Base-by-base conservation (phyloP, 2,113 vertebrate species). In the Turdus rufiventris region DNA sequence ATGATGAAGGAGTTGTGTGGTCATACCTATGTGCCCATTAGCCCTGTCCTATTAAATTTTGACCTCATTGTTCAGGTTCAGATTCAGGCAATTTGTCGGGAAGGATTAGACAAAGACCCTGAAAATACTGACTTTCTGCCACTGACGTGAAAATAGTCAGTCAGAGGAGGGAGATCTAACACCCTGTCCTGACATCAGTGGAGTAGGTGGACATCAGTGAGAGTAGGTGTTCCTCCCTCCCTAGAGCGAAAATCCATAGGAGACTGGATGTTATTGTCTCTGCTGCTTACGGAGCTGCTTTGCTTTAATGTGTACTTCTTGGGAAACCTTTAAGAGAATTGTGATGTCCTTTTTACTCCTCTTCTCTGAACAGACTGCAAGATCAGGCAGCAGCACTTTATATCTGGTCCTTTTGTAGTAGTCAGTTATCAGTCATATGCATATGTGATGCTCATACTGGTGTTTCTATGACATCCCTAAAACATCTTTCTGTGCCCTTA, bases 391-490 rank as follows among this genome's bases (percentile, higher is more conserved):
- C 36, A 68, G 25, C 26, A 29, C 25, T 86, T 81, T 74, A 1
- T 53, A 36, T 36, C 48, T 51, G 36, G 17, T 75, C 45, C 28
- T 78, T 56, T 57, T 24, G 29, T 57, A 53, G 33, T 25, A 29
- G 50, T 14, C 40, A 65, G 16, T 82, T 85, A 36, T 7, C 36
- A 51, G 40, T 71, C 33, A 28, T 43, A 5, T 29, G n/a, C 20
- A 33, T 18, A 25, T 1, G 1, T 50, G 51, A 26, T 76, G 19
- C 11, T 94, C 0, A 0, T 45, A 25, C 29, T 62, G 54, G 10
- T 65, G 12, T 53, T 54, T 54, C 42, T 45, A 14, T 70, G 67
- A 62, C 34, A 50, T 12, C 8, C 24, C 34, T 58, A 45, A 87
- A 83, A 34, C 7, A 8, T 43, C 18, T 38, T 91, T 70, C 20